Percentiles rank a stretch among this genome's conserved stretches.
phyloP scores from a whole-genome alignment of 2,888 invertebrate genomes.

The Lasius platythorax region DNA sequence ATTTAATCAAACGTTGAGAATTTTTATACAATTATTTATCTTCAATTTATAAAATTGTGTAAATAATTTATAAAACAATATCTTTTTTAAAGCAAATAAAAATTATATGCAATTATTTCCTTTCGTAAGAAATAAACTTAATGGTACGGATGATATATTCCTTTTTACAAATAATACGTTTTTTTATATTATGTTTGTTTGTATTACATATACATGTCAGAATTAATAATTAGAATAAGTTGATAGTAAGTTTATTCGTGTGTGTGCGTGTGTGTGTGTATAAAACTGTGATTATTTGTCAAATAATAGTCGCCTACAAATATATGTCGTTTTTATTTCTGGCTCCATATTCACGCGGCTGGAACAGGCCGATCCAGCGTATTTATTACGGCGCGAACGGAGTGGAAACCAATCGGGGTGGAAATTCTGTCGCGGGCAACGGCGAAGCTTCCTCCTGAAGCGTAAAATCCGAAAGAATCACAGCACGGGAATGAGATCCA shows the following conservation, averaged over 20 bases:
- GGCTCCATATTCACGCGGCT: conserved; percentile 53
- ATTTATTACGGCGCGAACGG: conserved; percentile 63
- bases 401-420: conserved; percentile 63
- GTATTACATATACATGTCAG: not conserved
- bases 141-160: not conserved
- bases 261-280: not conserved
- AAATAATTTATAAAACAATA: not conserved
- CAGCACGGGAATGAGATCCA: conserved; percentile 72
- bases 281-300: not conserved
- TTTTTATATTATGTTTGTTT: not conserved
- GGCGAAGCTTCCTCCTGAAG: conserved; percentile 56
- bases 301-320: not conserved
- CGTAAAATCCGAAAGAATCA: conserved; percentile 82
- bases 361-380: conserved; percentile 57
- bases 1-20: conserved; percentile 7
- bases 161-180: too few relatives aligned
- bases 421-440: conserved; percentile 59
- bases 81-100: not conserved
- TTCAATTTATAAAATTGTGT: not conserved
- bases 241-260: not conserved
- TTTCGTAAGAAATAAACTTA: not conserved
- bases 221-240: not conserved
- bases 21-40: not conserved
- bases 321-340: not conserved
- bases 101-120: not conserved